Conservation (phyloP, 2,113 vertebrate species). For the Eleginops maclovinus region DNA sequence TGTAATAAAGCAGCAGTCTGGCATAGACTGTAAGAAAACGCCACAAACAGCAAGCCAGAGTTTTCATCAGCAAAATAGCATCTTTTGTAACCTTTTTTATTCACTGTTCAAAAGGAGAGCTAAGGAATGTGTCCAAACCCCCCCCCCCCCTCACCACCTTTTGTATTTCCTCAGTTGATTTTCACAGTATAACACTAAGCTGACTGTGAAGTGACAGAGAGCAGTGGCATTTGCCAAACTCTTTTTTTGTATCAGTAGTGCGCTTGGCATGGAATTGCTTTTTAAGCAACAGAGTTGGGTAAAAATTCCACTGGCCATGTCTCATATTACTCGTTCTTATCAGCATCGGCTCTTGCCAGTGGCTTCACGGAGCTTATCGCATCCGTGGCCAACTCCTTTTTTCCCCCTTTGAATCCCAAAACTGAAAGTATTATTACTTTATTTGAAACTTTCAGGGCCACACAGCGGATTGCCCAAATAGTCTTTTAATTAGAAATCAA, state of each 20-base stretch:
- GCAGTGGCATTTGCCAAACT: constrained; percentile 49
- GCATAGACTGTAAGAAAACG: not conserved
- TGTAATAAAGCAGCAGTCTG: not conserved
- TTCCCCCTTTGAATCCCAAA: constrained; percentile 41
- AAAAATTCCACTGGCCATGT: constrained; percentile 39
- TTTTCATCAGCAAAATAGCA: not conserved
- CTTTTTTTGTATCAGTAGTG: constrained; percentile 36
- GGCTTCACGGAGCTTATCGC: constrained; percentile 56
- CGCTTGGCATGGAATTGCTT: constrained; percentile 37
- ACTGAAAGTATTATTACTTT: constrained; percentile 57
- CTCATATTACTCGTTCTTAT: constrained; percentile 61
- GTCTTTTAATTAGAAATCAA: constrained; percentile 66
- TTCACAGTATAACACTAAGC: constrained; percentile 15
- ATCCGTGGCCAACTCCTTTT: constrained; percentile 40
- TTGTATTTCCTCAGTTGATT: constrained; percentile 29
- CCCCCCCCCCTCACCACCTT: not conserved
- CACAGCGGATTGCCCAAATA: constrained; percentile 46
- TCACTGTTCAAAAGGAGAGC: constrained; percentile 5
- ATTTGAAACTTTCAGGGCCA: constrained; percentile 60
- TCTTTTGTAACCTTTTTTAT: constrained; percentile 15
- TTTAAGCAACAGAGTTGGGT: constrained; percentile 39
- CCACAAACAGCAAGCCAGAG: not conserved
- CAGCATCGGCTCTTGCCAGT: constrained; percentile 49
- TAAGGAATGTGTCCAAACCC: constrained; percentile 8
- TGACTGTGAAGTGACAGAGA: constrained; percentile 43